phyloP scores from a whole-genome alignment of 1,140 invertebrate species.

The Laodelphax striatellus region DNA sequence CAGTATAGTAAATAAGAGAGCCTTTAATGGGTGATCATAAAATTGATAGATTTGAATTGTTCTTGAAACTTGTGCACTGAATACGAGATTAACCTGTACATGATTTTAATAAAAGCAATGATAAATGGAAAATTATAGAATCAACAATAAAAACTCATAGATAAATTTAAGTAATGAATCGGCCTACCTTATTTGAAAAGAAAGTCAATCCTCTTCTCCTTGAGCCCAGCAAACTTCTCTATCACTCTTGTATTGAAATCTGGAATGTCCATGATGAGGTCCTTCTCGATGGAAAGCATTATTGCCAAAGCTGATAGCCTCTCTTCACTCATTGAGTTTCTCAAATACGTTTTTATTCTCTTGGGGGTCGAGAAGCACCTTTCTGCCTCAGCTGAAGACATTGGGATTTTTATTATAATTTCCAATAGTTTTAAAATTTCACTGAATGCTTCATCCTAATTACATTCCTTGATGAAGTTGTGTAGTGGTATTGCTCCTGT shows the following conservation, averaged over 20 bases:
- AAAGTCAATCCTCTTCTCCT: slow-evolving; percentile 21
- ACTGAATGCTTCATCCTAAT: slow-evolving; percentile 19
- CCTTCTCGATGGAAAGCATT: slow-evolving; percentile 18
- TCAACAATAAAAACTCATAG: too few relatives aligned
- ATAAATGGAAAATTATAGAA: too few relatives aligned
- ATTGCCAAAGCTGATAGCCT: slow-evolving; percentile 18
- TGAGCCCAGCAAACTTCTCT: slow-evolving; percentile 20
- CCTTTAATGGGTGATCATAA: too few relatives aligned
- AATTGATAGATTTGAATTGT: too few relatives aligned
- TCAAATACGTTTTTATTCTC: slow-evolving; percentile 18
- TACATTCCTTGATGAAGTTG: background rate
- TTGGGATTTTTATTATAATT: slow-evolving; percentile 19
- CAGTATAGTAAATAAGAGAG: too few relatives aligned
- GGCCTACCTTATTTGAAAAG: slow-evolving; percentile 18
- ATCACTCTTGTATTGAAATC: slow-evolving; percentile 26
- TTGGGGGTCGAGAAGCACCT: slow-evolving; percentile 20
- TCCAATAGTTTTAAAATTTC: slow-evolving; percentile 21
- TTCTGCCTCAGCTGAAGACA: slow-evolving; percentile 16
- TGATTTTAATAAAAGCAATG: too few relatives aligned
- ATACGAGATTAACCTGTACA: too few relatives aligned
- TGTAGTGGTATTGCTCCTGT: too few relatives aligned
- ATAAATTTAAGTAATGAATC: too few relatives aligned
- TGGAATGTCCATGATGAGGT: slow-evolving; percentile 17
- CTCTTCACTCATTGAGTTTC: slow-evolving; percentile 16
- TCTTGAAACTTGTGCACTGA: too few relatives aligned